Conservation (phyloP, 2,797 vertebrate genomes). For the Scyliorhinus canicula region DNA sequence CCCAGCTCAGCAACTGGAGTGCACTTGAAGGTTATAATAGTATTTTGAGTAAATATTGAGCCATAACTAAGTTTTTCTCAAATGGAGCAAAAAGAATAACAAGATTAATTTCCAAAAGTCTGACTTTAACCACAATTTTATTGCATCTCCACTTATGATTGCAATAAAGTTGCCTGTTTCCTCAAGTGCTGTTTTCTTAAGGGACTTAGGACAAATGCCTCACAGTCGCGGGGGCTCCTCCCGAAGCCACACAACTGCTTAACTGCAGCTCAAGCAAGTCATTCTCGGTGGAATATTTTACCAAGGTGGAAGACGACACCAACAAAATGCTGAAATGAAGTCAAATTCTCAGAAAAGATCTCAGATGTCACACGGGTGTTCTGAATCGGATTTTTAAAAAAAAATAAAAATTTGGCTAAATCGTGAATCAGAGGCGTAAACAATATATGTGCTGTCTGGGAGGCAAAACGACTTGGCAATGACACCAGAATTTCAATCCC, state of each 20-base stretch:
- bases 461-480: neutral
- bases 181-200: constrained; percentile 11
- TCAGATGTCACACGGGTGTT: neutral
- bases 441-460: too few relatives aligned
- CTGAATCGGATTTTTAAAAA: neutral
- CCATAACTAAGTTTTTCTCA: neutral
- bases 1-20: neutral
- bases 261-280: neutral
- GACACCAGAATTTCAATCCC: neutral
- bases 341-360: neutral
- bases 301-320: neutral
- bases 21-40: constrained; percentile 30
- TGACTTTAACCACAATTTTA: neutral
- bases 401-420: too few relatives aligned
- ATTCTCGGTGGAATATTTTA: neutral
- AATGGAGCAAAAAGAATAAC: neutral
- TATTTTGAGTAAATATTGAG: neutral
- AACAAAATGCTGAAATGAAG: neutral
- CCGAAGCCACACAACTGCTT: neutral
- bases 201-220: neutral
- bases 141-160: neutral
- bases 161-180: neutral
- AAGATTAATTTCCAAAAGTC: constrained; percentile 33
- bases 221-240: neutral
- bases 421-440: neutral